Evolutionary conservation across 2,113 vertebrate species (phyloP).

Genomic region (Oreochromis niloticus): DNA sequence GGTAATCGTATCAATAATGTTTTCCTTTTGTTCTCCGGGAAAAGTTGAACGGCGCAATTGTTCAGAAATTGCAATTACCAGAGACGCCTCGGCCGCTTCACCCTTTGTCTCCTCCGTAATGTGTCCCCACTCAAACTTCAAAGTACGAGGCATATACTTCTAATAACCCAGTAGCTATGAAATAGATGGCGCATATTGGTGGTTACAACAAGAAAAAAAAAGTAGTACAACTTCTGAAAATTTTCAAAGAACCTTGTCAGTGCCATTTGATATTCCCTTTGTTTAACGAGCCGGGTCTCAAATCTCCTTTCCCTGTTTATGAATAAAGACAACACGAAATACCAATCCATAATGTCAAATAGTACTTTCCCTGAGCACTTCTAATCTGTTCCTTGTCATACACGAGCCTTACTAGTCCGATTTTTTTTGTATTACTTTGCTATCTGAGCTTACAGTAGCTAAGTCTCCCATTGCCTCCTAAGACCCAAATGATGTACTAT

Average conservation of each 20-base stretch:
- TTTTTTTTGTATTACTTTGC: conserved; percentile 38
- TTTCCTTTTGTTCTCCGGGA: conserved; percentile 71
- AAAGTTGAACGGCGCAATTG: conserved; percentile 61
- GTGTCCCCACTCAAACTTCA: conserved; percentile 55
- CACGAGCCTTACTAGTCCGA: conserved; percentile 54
- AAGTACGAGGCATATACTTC: conserved; percentile 44
- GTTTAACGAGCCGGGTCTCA: conserved; percentile 43
- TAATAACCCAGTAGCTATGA: conserved; percentile 52
- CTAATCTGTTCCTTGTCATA: conserved; percentile 69
- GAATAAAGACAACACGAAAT: conserved; percentile 61
- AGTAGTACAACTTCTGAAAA: conserved; percentile 51
- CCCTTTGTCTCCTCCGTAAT: conserved; percentile 56
- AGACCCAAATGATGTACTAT: conserved; percentile 62
- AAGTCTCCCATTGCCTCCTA: conserved; percentile 62
- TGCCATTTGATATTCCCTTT: conserved; percentile 46
- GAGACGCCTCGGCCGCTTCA: conserved; percentile 38
- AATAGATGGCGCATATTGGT: conserved; percentile 33
- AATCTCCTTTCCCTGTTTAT: conserved; percentile 57
- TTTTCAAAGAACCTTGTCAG: conserved; percentile 55
- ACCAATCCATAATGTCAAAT: conserved; percentile 53
- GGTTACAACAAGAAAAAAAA: neutral
- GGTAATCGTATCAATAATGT: conserved; percentile 70
- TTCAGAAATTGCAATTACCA: conserved; percentile 69
- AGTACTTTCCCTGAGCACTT: conserved; percentile 42
- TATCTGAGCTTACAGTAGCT: conserved; percentile 65